A percentile compares a stretch with the other conserved stretches of the same genome.
Conservation (phyloP, 2,888 invertebrate species). For the Orgyia antiqua region DNA sequence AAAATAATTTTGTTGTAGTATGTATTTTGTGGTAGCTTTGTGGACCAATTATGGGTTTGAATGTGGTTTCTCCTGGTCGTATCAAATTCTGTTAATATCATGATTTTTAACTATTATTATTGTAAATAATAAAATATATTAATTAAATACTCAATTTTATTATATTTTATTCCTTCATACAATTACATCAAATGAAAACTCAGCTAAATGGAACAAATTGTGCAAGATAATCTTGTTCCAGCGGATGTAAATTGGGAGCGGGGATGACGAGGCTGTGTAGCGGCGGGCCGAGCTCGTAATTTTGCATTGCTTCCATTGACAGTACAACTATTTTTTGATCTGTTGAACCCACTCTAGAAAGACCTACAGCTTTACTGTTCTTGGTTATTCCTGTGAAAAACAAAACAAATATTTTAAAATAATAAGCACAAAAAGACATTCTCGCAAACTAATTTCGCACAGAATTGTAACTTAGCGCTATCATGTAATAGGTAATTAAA, state of each 20-base stretch:
- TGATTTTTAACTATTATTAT: slow-evolving; percentile 51
- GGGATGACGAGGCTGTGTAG: slow-evolving; percentile 96
- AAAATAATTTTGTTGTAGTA: slow-evolving; percentile 60
- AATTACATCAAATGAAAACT: slow-evolving; percentile 3
- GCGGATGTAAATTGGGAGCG: slow-evolving; percentile 89
- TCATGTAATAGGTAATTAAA: neutral
- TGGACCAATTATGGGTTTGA: slow-evolving; percentile 72
- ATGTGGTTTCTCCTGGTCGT: slow-evolving; percentile 62
- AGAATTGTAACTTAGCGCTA: no score
- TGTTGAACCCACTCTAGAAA: slow-evolving; percentile 93
- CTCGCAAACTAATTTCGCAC: no score
- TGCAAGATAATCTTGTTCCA: slow-evolving; percentile 92
- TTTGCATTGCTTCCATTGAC: slow-evolving; percentile 85
- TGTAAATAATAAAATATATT: slow-evolving; percentile 75
- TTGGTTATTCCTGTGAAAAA: slow-evolving; percentile 53
- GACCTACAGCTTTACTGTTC: slow-evolving; percentile 87
- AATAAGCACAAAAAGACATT: no score
- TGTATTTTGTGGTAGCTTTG: slow-evolving; percentile 71
- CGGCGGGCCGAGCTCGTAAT: slow-evolving; percentile 89
- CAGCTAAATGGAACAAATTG: slow-evolving; percentile 73
- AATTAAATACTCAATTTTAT: slow-evolving; percentile 52
- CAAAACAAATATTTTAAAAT: neutral
- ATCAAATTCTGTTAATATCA: slow-evolving; percentile 69
- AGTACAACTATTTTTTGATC: slow-evolving; percentile 88
- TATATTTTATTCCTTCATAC: slow-evolving; percentile 12